These are phyloP conservation scores for Falco peregrinus DNA, from an alignment of 2,797 vertebrate genomes.

Conservation along the genomic window DNA sequence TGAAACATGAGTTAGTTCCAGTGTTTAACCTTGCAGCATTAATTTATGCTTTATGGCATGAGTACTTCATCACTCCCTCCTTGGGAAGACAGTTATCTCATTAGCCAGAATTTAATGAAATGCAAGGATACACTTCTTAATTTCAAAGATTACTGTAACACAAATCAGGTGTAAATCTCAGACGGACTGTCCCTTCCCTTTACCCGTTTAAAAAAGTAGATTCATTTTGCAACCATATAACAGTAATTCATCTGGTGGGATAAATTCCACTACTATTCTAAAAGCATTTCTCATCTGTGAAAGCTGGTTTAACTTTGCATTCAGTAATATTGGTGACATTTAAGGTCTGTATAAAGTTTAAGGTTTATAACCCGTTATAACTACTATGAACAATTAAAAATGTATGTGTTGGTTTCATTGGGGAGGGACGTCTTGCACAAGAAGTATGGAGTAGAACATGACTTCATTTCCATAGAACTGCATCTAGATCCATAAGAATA, in stretches of 20 bases:
- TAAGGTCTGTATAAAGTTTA: constrained; percentile 58
- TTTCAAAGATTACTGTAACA: constrained; percentile 94
- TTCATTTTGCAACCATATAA: constrained; percentile 67
- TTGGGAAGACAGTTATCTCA: constrained; percentile 99
- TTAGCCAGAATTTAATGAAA: constrained; percentile 99
- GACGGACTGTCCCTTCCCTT: constrained; percentile 74
- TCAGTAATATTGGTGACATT: constrained; percentile 40
- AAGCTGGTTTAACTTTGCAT: constrained; percentile 68
- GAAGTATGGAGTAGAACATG: neutral
- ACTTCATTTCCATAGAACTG: neutral
- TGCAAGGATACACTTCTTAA: constrained; percentile 99
- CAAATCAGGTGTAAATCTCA: constrained; percentile 96
- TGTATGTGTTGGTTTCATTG: constrained; percentile 19
- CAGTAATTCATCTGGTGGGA: constrained; percentile 65
- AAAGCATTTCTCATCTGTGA: constrained; percentile 61
- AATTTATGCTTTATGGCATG: constrained; percentile 97
- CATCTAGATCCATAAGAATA: neutral
- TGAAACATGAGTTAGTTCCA: constrained; percentile 99
- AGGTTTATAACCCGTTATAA: constrained; percentile 44
- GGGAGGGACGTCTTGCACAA: neutral
- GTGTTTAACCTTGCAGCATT: constrained; percentile 98
- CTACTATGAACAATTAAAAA: constrained; percentile 22
- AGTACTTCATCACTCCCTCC: constrained; percentile 97
- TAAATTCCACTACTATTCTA: constrained; percentile 55
- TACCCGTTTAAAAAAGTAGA: constrained; percentile 52